Evolutionary conservation across 1,140 invertebrate genomes (phyloP).

Genomic region (Orussus abietinus): DNA sequence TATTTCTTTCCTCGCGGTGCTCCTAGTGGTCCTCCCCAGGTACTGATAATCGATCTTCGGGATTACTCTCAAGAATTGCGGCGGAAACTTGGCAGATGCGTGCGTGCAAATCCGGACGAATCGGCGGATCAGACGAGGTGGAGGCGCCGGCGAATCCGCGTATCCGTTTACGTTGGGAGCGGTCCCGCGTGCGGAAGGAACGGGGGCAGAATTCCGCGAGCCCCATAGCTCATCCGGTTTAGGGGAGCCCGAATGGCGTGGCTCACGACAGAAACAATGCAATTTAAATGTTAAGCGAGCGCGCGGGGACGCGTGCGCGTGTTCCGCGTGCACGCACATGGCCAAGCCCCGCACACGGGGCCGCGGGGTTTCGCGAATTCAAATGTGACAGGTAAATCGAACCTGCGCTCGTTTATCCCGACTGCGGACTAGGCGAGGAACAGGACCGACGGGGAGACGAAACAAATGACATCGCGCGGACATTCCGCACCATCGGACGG

Average conservation of each 20-base stretch:
- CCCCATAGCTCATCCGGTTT: conserved; percentile 9
- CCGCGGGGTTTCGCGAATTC: conserved; percentile 34
- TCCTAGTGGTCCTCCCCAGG: no score
- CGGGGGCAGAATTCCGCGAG: background rate
- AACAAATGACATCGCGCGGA: conserved; percentile 12
- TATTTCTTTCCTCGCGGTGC: no score
- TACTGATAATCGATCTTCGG: no score
- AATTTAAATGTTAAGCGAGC: conserved; percentile 47
- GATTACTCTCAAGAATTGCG: no score
- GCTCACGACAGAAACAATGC: conserved; percentile 40
- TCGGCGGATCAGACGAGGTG: no score
- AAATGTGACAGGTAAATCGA: conserved; percentile 45
- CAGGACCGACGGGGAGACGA: conserved; percentile 8
- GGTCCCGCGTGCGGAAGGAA: background rate
- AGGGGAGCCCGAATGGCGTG: conserved; percentile 23
- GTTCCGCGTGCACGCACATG: background rate
- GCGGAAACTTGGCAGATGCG: no score
- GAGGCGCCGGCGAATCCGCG: no score
- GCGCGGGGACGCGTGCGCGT: conserved; percentile 3
- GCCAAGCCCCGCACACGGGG: conserved; percentile 1
- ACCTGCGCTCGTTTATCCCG: conserved; percentile 37
- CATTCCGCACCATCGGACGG: conserved; percentile 5
- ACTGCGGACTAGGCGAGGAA: conserved; percentile 21
- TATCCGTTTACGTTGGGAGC: no score
- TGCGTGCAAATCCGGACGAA: no score